Evolutionary conservation across 2,113 vertebrate species (phyloP).

Genomic region (Saguinus midas): DNA sequence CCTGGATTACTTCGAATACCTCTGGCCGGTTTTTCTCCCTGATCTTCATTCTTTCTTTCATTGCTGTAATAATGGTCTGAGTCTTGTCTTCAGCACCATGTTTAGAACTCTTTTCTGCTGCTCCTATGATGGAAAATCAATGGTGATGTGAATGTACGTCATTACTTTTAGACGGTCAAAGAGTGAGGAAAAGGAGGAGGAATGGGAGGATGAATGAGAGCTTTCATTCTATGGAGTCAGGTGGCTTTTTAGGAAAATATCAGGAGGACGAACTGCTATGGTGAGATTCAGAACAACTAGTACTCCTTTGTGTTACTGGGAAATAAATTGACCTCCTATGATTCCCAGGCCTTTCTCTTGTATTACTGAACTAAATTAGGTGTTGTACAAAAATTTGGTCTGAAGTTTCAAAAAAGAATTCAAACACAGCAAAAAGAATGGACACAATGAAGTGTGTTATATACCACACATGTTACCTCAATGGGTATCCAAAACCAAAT

Average conservation of each 20-base stretch:
- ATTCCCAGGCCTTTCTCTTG: neutral
- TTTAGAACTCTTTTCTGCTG: slow-evolving; percentile 98
- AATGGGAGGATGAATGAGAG: neutral
- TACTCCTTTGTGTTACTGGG: neutral
- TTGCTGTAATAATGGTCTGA: slow-evolving; percentile 97
- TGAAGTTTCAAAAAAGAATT: slow-evolving; percentile 26
- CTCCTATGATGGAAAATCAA: slow-evolving; percentile 85
- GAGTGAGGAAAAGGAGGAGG: neutral
- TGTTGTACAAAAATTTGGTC: neutral
- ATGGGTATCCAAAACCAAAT: neutral
- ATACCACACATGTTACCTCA: neutral
- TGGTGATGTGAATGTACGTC: neutral
- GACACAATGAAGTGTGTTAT: neutral
- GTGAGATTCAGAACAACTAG: neutral
- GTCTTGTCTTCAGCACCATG: slow-evolving; percentile 98
- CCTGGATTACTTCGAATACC: slow-evolving; percentile 96
- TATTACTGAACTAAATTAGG: neutral
- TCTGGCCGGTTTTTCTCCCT: slow-evolving; percentile 96
- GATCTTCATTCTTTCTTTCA: slow-evolving; percentile 99
- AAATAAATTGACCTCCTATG: neutral
- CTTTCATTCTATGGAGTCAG: neutral
- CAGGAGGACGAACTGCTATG: neutral
- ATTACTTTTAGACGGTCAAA: neutral
- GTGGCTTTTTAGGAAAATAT: neutral
- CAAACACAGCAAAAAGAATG: neutral